Percentiles rank a stretch among this genome's conserved stretches.
Evolutionary conservation across 2,113 vertebrate genomes (phyloP).

Genomic region (Labeo catla): DNA sequence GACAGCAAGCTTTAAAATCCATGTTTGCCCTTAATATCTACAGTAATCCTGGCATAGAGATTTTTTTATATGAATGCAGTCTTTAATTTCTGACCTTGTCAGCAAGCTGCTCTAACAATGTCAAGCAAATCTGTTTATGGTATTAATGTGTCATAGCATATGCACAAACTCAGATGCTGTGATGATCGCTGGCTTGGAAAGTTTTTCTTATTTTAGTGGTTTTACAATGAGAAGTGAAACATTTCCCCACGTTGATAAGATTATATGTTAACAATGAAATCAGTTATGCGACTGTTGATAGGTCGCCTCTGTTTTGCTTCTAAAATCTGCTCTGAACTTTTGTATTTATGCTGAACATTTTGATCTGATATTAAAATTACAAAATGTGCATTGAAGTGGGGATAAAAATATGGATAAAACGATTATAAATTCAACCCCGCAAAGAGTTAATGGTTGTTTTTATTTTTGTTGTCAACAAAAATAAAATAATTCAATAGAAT

Average conservation of each 20-base stretch:
- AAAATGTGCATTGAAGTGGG: not conserved
- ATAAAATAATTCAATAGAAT: too few species aligned
- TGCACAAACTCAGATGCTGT: not conserved
- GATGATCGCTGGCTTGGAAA: not conserved
- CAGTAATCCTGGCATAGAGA: slow-evolving; percentile 6
- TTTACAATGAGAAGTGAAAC: not conserved
- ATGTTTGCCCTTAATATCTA: slow-evolving; percentile 15
- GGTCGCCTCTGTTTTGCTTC: not conserved
- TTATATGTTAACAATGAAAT: not conserved
- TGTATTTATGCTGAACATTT: not conserved
- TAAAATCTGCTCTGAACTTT: not conserved
- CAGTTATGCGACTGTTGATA: not conserved
- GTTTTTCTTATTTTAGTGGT: not conserved
- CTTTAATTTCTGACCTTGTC: slow-evolving; percentile 33
- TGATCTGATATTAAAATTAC: not conserved
- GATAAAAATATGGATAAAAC: not conserved
- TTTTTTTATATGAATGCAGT: slow-evolving; percentile 9
- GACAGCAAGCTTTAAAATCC: not conserved
- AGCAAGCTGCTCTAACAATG: not conserved
- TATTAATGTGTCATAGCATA: not conserved
- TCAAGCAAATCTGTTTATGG: slow-evolving; percentile 1
- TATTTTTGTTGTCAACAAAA: not conserved
- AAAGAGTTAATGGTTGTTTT: not conserved
- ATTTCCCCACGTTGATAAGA: not conserved
- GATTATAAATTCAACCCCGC: not conserved